phyloP scores from a whole-genome alignment of 2,113 vertebrate genomes.

The Dipodomys stephensi region DNA sequence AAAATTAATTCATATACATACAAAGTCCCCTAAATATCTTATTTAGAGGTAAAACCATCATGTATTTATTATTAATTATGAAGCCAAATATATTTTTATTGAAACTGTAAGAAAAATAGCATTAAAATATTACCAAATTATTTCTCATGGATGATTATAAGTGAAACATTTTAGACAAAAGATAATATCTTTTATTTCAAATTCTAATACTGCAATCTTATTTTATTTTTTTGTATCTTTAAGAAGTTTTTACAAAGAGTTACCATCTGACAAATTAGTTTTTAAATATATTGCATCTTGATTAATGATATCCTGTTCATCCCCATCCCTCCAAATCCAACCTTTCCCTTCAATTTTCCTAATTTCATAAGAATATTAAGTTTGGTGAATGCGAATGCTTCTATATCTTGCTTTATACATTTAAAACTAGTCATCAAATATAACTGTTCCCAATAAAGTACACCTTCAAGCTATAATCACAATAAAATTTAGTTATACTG shows the following conservation, averaged over 20 bases:
- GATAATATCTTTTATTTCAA: neutral
- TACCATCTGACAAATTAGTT: too few species aligned
- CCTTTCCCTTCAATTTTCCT: neutral
- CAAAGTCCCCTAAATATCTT: neutral
- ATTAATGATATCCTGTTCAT: too few species aligned
- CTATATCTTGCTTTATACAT: neutral
- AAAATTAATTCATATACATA: neutral
- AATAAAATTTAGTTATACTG: neutral
- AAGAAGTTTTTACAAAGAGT: neutral
- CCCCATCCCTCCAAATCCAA: too few species aligned
- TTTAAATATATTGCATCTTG: too few species aligned
- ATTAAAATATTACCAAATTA: neutral
- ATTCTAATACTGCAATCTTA: neutral
- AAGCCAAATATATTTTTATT: neutral
- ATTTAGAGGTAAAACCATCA: neutral
- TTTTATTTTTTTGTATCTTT: too few species aligned
- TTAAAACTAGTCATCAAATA: conserved; percentile 13
- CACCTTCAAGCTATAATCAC: neutral
- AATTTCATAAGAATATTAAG: neutral
- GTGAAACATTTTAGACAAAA: neutral
- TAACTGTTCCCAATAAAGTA: neutral
- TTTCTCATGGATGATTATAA: neutral
- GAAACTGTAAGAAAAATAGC: neutral
- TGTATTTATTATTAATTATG: neutral
- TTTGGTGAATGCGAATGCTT: neutral